These are phyloP conservation scores for Thalpophila matura DNA, from an alignment of 2,888 invertebrate genomes.

Conservation along the genomic window DNA sequence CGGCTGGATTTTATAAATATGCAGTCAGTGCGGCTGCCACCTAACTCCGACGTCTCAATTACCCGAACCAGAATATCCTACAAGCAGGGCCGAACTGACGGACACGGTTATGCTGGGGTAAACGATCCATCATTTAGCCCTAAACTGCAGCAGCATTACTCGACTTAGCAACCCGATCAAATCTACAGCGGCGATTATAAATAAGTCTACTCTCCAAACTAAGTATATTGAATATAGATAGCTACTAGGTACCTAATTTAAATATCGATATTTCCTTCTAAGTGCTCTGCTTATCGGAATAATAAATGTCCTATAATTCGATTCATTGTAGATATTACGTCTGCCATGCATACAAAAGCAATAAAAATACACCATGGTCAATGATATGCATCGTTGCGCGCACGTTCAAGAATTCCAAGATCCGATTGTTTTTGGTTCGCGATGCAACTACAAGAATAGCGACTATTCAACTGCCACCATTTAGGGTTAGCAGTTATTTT, in stretches of 20 bases:
- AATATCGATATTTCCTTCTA: conserved; percentile 6
- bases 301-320: conserved; percentile 43
- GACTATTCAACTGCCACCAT: conserved; percentile 45
- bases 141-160: conserved; percentile 12
- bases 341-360: conserved; percentile 56
- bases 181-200: not conserved
- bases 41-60: not conserved
- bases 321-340: conserved; percentile 45
- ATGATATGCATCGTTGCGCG: conserved; percentile 69
- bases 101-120: too few species aligned
- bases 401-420: conserved; percentile 69
- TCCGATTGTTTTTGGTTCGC: conserved; percentile 68
- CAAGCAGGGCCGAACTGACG: not conserved
- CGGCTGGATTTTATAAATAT: not conserved
- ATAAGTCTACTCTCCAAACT: too few species aligned
- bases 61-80: not conserved
- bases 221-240: not conserved
- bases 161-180: not conserved
- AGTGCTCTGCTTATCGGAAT: conserved; percentile 30
- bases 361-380: conserved; percentile 59
- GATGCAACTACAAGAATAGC: conserved; percentile 56
- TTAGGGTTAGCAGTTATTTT: conserved; percentile 40
- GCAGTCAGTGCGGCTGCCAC: not conserved
- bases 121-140: not conserved
- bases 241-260: too few species aligned